Evolutionary conservation across 2,888 invertebrate species (phyloP), one percentile per base, ranked within the genome.

Genomic region (Caenorhabditis sp.): DNA sequence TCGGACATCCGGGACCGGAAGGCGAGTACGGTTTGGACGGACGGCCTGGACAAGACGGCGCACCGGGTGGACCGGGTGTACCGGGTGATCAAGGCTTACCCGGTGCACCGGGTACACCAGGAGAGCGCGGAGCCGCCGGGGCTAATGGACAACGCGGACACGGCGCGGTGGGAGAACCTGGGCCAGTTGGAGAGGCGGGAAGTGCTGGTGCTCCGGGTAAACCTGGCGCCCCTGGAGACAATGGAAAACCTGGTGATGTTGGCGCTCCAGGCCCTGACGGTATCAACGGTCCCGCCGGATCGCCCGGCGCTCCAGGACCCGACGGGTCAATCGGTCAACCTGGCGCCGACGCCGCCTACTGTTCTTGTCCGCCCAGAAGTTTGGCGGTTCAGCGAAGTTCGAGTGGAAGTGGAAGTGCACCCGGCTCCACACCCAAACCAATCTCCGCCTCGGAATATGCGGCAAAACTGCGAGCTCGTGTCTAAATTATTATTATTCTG

Each of bases 281-380:
- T 37, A 63, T 58, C 14, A 67, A 58, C 21, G 67, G 69, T 19
- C 50, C 19, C n/a, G 65, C 67, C n/a, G 72, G 72, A 65, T 55
- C 64, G 17, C 61, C 63, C 17, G 72, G 72, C 24, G 59, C 59
- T 19, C 37, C 43, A 14, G 73, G 67, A 37, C 66, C 65, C 19
- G 67, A 54, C 23, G 67, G 69, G 23, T 53, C 19, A 8, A 65
- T 59, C 26, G 81, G 78, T 66, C 73, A 72, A 17, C 76, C 78
- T 3, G 74, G 79, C 69, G 58, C 72, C 57, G 77, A 72, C 49
- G 76, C 71, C 21, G 71, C 71, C 19, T 71, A 71, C 37, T 71
- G 71, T 23, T 59, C 71, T 55, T 71, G 71, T 55, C 71, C 71
- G 37, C 66, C 66, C 55, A 66, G 71, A 66, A 71, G 63, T 43